Percentiles rank a stretch among this genome's conserved stretches.
Conservation (phyloP, 1,140 invertebrate genomes). For the Lordiphosa clarofinis region DNA sequence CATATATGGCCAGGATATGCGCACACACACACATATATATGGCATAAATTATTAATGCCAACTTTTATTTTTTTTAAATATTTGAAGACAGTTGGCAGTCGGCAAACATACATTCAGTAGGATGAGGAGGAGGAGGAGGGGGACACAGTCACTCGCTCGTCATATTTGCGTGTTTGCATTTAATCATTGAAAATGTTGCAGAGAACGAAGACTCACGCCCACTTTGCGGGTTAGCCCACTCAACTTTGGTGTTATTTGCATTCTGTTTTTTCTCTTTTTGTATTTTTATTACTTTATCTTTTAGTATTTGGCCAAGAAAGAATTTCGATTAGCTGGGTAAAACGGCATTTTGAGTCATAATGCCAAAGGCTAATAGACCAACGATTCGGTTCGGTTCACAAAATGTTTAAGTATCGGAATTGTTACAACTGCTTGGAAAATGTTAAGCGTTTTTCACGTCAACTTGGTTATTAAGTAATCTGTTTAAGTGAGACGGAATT, state of each 20-base stretch:
- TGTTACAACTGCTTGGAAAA: no score
- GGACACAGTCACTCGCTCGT: constrained; percentile 49
- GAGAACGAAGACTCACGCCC: constrained; percentile 24
- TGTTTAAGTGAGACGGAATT: no score
- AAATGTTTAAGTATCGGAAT: no score
- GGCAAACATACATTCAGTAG: constrained; percentile 52
- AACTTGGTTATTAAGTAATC: no score
- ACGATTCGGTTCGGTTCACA: no score
- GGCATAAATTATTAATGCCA: constrained; percentile 76
- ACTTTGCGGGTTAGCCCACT: background rate
- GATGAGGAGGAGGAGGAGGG: background rate
- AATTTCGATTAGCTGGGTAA: background rate
- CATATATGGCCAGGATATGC: constrained; percentile 23
- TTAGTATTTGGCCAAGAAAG: constrained; percentile 9
- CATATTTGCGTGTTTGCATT: constrained; percentile 78
- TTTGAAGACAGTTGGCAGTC: constrained; percentile 75
- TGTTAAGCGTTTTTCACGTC: no score
- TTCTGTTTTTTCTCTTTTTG: constrained; percentile 26
- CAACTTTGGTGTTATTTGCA: constrained; percentile 57
- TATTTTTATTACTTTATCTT: constrained; percentile 47
- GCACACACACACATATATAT: constrained; percentile 44
- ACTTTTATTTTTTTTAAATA: constrained; percentile 78
- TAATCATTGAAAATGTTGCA: constrained; percentile 75
- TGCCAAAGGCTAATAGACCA: no score
- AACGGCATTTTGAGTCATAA: no score